Percentiles rank a stretch among this genome's conserved stretches.
Conservation (phyloP, 2,888 invertebrate genomes). For the Acronicta leporina region DNA sequence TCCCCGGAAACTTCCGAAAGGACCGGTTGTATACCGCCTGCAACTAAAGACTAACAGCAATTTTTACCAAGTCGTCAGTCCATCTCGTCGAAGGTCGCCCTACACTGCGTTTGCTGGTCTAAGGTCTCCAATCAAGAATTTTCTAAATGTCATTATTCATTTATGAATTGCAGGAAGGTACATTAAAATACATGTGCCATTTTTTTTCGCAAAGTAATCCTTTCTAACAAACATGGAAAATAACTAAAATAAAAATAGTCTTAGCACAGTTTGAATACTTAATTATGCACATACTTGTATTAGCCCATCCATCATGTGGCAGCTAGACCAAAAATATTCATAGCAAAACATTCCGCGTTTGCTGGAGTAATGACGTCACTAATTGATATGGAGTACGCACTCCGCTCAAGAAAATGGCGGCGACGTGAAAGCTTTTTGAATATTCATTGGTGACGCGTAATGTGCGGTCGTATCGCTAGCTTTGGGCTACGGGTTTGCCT, state of each 20-base stretch:
- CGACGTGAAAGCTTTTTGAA: conserved; percentile 66
- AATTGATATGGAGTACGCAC: conserved; percentile 72
- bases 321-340: conserved; percentile 61
- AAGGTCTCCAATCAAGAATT: too few relatives aligned
- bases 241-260: conserved; percentile 1
- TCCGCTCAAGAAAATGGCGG: conserved; percentile 64
- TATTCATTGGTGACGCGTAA: conserved; percentile 68
- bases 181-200: too few relatives aligned
- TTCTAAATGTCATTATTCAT: too few relatives aligned
- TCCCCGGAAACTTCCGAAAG: too few relatives aligned
- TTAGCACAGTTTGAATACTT: conserved; percentile 3
- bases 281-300: conserved; percentile 28
- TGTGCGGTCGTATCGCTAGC: conserved; percentile 48
- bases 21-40: too few relatives aligned
- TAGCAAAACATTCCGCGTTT: conserved; percentile 54
- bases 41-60: too few relatives aligned
- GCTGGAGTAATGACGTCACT: conserved; percentile 62
- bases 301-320: conserved; percentile 41
- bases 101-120: too few relatives aligned
- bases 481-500: conserved; percentile 18
- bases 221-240: neutral
- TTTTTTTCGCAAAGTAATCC: too few relatives aligned
- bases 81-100: too few relatives aligned
- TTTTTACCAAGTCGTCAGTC: too few relatives aligned
- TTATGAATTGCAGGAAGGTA: too few relatives aligned